phyloP scores from a whole-genome alignment of 2,888 invertebrate genomes.

The Blastobasis lacticolella region DNA sequence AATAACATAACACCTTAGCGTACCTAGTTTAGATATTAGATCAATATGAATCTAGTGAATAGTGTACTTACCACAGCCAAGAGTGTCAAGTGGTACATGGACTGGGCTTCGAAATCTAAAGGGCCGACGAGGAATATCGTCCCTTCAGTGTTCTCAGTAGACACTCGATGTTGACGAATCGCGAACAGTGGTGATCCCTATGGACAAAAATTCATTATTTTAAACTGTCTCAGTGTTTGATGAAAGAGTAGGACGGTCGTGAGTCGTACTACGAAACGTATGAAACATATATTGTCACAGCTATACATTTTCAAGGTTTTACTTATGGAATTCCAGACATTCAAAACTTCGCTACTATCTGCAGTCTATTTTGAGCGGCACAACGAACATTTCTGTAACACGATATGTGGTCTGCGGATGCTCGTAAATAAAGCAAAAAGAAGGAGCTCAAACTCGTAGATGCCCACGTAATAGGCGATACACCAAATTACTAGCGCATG shows the following conservation, averaged over 20 bases:
- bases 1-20: too few relatives aligned
- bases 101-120: constrained; percentile 91
- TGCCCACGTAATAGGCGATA: constrained; percentile 23
- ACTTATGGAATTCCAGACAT: too few relatives aligned
- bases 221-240: background rate
- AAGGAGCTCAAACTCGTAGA: constrained; percentile 12
- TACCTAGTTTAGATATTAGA: too few relatives aligned
- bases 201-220: constrained; percentile 16
- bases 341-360: too few relatives aligned
- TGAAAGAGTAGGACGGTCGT: too few relatives aligned
- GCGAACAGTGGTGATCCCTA: constrained; percentile 85
- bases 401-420: too few relatives aligned
- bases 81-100: constrained; percentile 90
- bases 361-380: too few relatives aligned
- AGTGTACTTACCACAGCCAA: constrained; percentile 85
- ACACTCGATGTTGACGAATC: constrained; percentile 83
- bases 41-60: too few relatives aligned
- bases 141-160: constrained; percentile 85
- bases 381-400: too few relatives aligned
- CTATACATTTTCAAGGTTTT: too few relatives aligned
- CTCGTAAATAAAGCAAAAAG: background rate
- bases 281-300: too few relatives aligned
- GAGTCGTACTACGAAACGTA: too few relatives aligned
- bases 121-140: constrained; percentile 84
- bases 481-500: constrained; percentile 33